Percentiles rank a stretch among this genome's conserved stretches.
These are phyloP conservation scores for Nestor notabilis DNA, from an alignment of 2,113 vertebrate genomes.

Conservation along the genomic window DNA sequence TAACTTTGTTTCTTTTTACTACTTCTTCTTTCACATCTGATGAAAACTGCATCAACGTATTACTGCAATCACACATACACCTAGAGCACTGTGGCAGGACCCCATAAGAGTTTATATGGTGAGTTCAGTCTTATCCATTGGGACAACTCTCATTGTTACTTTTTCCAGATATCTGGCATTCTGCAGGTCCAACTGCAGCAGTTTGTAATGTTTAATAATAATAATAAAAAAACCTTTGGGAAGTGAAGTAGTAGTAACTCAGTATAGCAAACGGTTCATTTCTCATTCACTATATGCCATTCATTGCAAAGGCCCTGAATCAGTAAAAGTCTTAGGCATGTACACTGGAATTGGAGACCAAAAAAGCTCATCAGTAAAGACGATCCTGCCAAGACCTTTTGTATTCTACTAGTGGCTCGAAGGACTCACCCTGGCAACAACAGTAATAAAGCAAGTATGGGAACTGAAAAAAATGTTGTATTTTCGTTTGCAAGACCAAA, in stretches of 20 bases:
- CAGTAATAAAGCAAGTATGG: background rate
- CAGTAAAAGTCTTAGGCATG: background rate
- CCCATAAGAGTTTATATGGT: background rate
- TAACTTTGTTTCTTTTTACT: background rate
- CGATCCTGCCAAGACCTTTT: background rate
- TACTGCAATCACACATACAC: slow-evolving; percentile 17
- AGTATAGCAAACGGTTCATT: background rate
- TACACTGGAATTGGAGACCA: background rate
- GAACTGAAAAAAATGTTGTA: background rate
- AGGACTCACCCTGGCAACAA: background rate
- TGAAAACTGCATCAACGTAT: background rate
- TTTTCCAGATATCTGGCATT: slow-evolving; percentile 43
- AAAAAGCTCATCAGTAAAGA: background rate
- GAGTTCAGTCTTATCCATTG: background rate
- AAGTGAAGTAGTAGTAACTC: background rate
- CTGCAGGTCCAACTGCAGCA: background rate
- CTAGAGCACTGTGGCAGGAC: background rate
- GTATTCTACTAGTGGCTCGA: background rate
- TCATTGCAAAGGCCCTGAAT: background rate
- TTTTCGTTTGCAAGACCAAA: background rate
- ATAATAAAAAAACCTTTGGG: background rate
- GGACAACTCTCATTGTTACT: slow-evolving; percentile 3
- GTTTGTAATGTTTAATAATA: slow-evolving; percentile 9
- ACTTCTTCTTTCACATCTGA: background rate
- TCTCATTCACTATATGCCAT: background rate